Evolutionary conservation across 2,113 vertebrate species (phyloP), one percentile per base, ranked within the genome.

Genomic region (Thalassarche chlororhynchos): DNA sequence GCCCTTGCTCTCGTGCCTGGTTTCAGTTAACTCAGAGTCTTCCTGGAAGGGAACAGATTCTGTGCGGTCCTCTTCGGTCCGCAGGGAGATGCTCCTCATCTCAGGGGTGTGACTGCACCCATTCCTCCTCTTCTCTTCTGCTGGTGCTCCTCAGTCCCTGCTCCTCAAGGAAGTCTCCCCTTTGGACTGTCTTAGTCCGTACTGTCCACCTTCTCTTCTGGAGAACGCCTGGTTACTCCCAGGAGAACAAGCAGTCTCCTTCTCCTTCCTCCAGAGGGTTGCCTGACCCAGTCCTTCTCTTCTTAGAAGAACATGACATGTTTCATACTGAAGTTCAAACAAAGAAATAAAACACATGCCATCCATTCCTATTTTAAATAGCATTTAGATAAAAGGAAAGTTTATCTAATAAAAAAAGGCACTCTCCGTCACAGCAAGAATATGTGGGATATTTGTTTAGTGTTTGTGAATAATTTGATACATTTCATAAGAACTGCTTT

Each of bases 21-120:
- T 44, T 84, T 64, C 32, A 64, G 3, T 29, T 77, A 68, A 44
- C 24, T 72, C 36, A 31, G 17, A 38, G n/a, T 51, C 23, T 69
- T 70, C 34, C 61, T 79, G 4, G 11, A 44, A 71, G 31, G 13
- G 17, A 51, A 21, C 3, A 12, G 24, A 18, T 21, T 68, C 29
- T 20, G 12, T n/a, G 20, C 1, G 0, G 4, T 62, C 23, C 24
- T 58, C 46, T 65, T 79, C 2, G 9, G 17, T 40, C 55, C 3
- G 6, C 21, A 29, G 0, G 8, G n/a, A 65, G 46, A 21, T 36
- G 29, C 6, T 52, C 3, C 31, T 62, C 20, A 6, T 85, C 32
- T 75, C 55, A 74, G 6, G 14, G 44, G 1, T 36, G 28, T 70
- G 38, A 55, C 38, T n/a, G 10, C 16, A 69, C 16, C 58, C 20